These are phyloP conservation scores for Lutra lutra DNA, from an alignment of 2,797 vertebrate species.

Conservation along the genomic window DNA sequence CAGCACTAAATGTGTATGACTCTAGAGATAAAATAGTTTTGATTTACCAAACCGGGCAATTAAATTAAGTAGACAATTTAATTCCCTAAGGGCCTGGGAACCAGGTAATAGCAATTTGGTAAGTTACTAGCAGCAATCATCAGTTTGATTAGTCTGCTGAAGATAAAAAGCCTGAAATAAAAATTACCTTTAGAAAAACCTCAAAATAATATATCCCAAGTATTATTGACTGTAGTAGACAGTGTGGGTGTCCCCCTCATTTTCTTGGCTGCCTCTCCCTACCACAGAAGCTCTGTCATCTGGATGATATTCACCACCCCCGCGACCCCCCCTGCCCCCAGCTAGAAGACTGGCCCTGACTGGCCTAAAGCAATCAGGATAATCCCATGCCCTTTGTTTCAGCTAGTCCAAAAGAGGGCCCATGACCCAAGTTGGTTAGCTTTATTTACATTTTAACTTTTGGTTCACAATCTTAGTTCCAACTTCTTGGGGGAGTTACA, in stretches of 20 bases:
- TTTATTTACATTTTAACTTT: constrained; percentile 1
- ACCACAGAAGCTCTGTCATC: neutral
- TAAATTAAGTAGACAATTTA: constrained; percentile 50
- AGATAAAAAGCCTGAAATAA: neutral
- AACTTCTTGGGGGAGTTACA: neutral
- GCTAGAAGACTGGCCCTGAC: neutral
- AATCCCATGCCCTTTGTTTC: neutral
- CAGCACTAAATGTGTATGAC: neutral
- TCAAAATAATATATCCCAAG: neutral
- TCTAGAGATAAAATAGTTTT: constrained; percentile 46
- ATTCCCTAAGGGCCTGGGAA: neutral
- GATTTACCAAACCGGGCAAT: constrained; percentile 47
- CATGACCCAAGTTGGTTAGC: neutral
- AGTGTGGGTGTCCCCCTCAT: neutral
- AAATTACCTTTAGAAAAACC: constrained; percentile 4
- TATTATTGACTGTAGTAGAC: neutral
- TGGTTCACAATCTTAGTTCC: neutral
- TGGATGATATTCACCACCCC: neutral
- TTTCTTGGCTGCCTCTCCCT: neutral
- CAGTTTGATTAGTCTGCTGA: constrained; percentile 4
- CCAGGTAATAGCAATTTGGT: constrained; percentile 31
- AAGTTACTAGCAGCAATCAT: neutral
- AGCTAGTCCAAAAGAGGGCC: neutral
- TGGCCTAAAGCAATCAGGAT: neutral
- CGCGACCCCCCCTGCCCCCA: neutral